Percentiles rank a stretch among this genome's conserved stretches.
These are phyloP conservation scores for Hypsopygia costalis DNA, from an alignment of 2,888 invertebrate genomes.

Conservation along the genomic window DNA sequence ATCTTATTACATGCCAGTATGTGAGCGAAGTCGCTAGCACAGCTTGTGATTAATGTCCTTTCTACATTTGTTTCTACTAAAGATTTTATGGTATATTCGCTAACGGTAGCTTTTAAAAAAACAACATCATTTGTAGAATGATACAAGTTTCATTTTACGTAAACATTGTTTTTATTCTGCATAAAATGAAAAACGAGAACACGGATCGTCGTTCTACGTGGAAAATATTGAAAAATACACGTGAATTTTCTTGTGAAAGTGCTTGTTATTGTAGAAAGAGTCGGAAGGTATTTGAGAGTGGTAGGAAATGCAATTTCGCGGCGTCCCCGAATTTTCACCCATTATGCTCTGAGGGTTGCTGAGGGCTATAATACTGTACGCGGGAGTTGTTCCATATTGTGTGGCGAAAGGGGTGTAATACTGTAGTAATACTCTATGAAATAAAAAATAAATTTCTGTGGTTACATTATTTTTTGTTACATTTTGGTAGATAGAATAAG, in stretches of 20 bases:
- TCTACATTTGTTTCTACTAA: too few relatives aligned
- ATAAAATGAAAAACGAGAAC: too few relatives aligned
- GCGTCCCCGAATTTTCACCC: constrained; percentile 1
- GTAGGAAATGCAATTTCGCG: constrained; percentile 12
- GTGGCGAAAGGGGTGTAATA: neutral
- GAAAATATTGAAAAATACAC: constrained; percentile 12
- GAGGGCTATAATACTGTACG: neutral
- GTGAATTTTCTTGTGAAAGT: constrained; percentile 10
- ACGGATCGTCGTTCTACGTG: neutral
- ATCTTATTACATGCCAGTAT: too few relatives aligned
- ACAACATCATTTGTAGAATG: too few relatives aligned
- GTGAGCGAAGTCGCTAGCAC: too few relatives aligned
- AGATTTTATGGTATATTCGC: too few relatives aligned
- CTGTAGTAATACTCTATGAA: neutral
- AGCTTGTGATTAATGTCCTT: too few relatives aligned
- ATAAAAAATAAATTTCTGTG: neutral
- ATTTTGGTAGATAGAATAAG: too few relatives aligned
- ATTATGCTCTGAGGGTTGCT: neutral
- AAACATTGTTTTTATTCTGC: too few relatives aligned
- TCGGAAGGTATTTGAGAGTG: neutral
- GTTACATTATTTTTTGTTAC: neutral
- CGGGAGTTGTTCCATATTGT: constrained; percentile 1
- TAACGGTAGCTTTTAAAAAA: too few relatives aligned
- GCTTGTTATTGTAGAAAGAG: constrained; percentile 5
- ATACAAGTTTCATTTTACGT: too few relatives aligned